A percentile compares a stretch with the other conserved stretches of the same genome.
Evolutionary conservation across 2,113 vertebrate genomes (phyloP).

Genomic region (Cebus imitator): DNA sequence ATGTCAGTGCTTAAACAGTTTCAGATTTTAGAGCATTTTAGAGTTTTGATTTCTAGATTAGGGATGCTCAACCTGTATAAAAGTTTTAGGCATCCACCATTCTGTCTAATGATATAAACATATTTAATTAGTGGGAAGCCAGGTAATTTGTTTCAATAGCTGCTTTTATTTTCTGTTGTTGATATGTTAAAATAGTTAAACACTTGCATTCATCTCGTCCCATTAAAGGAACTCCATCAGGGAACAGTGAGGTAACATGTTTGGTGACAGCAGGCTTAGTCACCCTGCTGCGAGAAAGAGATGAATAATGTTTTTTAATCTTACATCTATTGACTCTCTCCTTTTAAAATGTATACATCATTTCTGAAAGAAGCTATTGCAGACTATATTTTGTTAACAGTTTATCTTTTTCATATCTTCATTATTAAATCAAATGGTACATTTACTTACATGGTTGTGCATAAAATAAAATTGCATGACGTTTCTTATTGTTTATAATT

Average conservation of each 20-base stretch:
- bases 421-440: slow-evolving; percentile 79
- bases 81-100: background rate
- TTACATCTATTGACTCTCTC: slow-evolving; percentile 72
- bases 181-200: slow-evolving; percentile 57
- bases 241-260: slow-evolving; percentile 59
- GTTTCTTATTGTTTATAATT: slow-evolving; percentile 69
- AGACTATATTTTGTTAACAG: slow-evolving; percentile 75
- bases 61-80: background rate
- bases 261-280: slow-evolving; percentile 70
- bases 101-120: slow-evolving; percentile 36
- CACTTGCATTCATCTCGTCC: slow-evolving; percentile 44
- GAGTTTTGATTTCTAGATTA: background rate
- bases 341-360: slow-evolving; percentile 65
- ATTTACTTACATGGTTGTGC: slow-evolving; percentile 72
- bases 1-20: background rate
- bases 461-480: slow-evolving; percentile 58
- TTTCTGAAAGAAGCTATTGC: slow-evolving; percentile 55
- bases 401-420: slow-evolving; percentile 75
- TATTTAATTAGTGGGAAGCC: slow-evolving; percentile 49
- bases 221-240: slow-evolving; percentile 53
- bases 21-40: background rate
- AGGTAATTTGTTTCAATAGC: slow-evolving; percentile 53
- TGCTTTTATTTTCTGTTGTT: slow-evolving; percentile 67
- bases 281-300: slow-evolving; percentile 74
- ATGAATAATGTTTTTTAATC: slow-evolving; percentile 79